A percentile compares a stretch with the other conserved stretches of the same genome.
These are phyloP conservation scores for Echinarachnius parma DNA, from an alignment of 53 echinoderm and acorn worm genomes.

Conservation along the genomic window DNA sequence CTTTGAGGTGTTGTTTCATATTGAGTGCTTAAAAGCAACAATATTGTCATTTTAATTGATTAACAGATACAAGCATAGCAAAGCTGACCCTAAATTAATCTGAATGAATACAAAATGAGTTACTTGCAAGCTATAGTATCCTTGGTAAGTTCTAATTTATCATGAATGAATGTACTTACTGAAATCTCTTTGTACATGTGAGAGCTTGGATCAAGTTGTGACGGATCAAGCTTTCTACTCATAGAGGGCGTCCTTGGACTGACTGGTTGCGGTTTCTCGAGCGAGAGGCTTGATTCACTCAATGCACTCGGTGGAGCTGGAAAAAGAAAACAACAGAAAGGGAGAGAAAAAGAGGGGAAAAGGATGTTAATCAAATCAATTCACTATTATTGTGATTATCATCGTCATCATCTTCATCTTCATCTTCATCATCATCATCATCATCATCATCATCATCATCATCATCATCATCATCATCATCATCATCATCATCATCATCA, in stretches of 20 bases:
- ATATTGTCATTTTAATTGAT: no score
- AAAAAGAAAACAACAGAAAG: background rate
- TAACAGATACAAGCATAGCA: no score
- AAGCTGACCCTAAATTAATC: no score
- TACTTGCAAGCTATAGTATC: no score
- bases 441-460: conserved; percentile 25
- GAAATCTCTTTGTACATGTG: conserved; percentile 91
- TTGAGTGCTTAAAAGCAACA: no score
- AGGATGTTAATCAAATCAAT: no score
- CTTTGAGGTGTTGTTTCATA: no score
- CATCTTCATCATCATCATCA: conserved; percentile 31
- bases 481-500: conserved; percentile 24
- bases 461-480: conserved; percentile 23
- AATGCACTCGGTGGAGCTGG: conserved; percentile 26
- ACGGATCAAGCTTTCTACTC: conserved; percentile 80
- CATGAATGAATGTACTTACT: no score
- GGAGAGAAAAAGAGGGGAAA: background rate
- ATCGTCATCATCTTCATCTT: no score
- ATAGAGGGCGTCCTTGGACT: conserved; percentile 85
- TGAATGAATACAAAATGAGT: no score
- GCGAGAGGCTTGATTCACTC: conserved; percentile 31
- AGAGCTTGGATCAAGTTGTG: conserved; percentile 76
- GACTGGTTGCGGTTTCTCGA: conserved; percentile 79
- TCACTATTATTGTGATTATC: no score
- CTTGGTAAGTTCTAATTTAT: no score